phyloP scores from a whole-genome alignment of 1,140 invertebrate species.

The Bombus pyrosoma region DNA sequence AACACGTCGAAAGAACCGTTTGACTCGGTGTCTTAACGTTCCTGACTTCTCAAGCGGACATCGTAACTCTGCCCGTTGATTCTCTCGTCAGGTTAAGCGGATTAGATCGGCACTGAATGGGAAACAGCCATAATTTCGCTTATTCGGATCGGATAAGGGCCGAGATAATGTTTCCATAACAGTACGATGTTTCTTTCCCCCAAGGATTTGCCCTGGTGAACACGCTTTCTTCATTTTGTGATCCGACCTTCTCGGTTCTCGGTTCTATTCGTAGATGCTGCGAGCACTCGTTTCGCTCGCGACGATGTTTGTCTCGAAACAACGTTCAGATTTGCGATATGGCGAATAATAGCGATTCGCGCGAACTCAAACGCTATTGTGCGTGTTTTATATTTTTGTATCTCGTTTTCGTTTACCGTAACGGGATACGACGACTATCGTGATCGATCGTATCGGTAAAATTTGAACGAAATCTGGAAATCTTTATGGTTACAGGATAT shows the following conservation, averaged over 20 bases:
- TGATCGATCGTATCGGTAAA: too few relatives aligned
- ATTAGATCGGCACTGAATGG: slow-evolving; percentile 11
- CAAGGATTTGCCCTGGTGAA: background rate
- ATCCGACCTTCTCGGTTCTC: background rate
- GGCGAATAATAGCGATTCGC: too few relatives aligned
- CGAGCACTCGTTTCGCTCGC: background rate
- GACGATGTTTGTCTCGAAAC: background rate
- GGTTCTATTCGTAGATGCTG: background rate
- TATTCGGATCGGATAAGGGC: slow-evolving; percentile 6
- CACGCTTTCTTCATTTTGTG: background rate
- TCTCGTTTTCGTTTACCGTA: too few relatives aligned
- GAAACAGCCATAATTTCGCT: slow-evolving; percentile 20
- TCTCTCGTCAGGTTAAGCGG: slow-evolving; percentile 12
- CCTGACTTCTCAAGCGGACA: background rate
- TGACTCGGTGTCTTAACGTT: background rate
- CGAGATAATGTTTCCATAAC: background rate
- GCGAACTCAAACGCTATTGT: too few relatives aligned
- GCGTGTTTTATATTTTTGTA: too few relatives aligned
- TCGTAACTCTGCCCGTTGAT: background rate
- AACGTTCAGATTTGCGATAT: too few relatives aligned
- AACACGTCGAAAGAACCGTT: slow-evolving; percentile 32
- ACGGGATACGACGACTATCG: too few relatives aligned
- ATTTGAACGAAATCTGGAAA: too few relatives aligned
- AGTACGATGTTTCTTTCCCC: background rate
- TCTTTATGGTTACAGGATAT: too few relatives aligned